phyloP scores from a whole-genome alignment of 2,113 vertebrate genomes.

The Phrynocephalus versicolor region DNA sequence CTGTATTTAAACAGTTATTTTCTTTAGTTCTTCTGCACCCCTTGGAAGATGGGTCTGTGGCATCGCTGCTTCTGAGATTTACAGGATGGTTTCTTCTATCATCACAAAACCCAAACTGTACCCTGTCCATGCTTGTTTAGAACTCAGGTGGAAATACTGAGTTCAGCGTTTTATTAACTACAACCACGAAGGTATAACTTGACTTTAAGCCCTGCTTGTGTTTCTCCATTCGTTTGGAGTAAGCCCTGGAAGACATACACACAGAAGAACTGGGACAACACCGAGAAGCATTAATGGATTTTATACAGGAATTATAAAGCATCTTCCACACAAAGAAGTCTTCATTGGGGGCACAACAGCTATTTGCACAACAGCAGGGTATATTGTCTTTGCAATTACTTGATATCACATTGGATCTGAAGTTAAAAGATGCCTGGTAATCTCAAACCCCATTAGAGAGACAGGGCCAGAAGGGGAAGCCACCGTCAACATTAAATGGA shows the following conservation, averaged over 20 bases:
- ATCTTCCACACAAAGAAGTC: accelerated
- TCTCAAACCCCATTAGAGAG: neutral
- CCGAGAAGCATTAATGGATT: accelerated
- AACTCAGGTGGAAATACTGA: neutral
- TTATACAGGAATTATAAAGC: accelerated
- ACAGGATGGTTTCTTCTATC: too few species aligned
- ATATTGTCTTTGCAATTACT: neutral
- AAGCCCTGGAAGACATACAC: neutral
- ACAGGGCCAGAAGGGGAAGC: neutral
- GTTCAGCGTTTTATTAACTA: accelerated
- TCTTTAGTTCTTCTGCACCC: too few species aligned
- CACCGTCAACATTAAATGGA: neutral
- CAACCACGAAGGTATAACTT: too few species aligned
- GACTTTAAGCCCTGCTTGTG: accelerated
- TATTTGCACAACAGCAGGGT: neutral
- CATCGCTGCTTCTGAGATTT: too few species aligned
- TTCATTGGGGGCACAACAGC: accelerated
- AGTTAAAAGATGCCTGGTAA: accelerated
- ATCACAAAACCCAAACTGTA: too few species aligned
- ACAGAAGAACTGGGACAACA: accelerated
- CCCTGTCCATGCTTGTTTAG: neutral
- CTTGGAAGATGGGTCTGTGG: too few species aligned
- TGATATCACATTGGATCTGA: neutral
- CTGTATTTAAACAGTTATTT: too few species aligned
- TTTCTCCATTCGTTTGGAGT: neutral